Evolutionary conservation across 2,797 vertebrate species (phyloP).

Genomic region (Adrianichthys oophorus): DNA sequence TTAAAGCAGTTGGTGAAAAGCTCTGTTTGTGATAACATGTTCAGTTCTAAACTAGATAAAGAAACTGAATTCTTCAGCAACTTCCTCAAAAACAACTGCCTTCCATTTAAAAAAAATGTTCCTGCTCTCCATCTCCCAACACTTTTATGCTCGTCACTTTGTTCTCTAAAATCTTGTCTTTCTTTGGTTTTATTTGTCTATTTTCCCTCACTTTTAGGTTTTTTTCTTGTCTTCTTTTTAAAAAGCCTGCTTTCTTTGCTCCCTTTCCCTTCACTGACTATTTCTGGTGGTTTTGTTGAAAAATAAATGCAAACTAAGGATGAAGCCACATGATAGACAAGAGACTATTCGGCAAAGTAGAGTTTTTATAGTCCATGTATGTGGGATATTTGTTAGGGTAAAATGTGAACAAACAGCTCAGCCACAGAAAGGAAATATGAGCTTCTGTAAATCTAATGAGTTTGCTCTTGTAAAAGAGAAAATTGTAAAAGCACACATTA

Average conservation of each 20-base stretch:
- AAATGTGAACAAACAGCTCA: conserved; percentile 22
- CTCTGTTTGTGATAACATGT: no score
- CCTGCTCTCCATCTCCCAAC: no score
- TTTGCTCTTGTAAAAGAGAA: not conserved
- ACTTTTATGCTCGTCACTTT: no score
- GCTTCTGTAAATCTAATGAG: conserved; percentile 5
- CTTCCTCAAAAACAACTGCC: no score
- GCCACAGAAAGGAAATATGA: conserved; percentile 13
- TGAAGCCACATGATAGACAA: conserved; percentile 40
- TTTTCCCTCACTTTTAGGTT: not conserved
- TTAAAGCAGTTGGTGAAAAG: no score
- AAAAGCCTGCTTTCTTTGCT: not conserved
- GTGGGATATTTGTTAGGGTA: conserved; percentile 42
- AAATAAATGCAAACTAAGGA: conserved; percentile 55
- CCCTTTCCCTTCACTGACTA: conserved; percentile 8
- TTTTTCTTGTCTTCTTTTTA: not conserved
- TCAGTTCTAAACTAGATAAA: no score
- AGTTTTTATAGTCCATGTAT: conserved; percentile 50
- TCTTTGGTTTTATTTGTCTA: not conserved
- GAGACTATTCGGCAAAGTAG: conserved; percentile 37
- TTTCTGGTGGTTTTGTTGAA: conserved; percentile 46
- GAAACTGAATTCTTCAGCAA: no score
- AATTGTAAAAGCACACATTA: not conserved
- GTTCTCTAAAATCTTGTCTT: no score
- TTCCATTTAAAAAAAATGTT: no score